Evolutionary conservation across 2,113 vertebrate genomes (phyloP), one percentile per base, ranked within the genome.

Genomic region (Vulpes vulpes): DNA sequence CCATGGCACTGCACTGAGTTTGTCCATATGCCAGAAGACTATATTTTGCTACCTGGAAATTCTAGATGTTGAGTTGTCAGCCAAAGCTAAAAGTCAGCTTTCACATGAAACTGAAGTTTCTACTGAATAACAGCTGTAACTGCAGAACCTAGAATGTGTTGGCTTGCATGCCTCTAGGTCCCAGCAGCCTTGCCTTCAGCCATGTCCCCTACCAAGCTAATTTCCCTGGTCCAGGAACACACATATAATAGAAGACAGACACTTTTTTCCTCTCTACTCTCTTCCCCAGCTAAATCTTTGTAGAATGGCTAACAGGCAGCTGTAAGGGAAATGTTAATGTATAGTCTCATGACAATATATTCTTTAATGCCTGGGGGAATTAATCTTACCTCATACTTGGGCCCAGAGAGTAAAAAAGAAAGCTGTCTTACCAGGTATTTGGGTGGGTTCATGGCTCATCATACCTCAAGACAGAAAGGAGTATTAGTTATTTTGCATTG

Each of bases 341-440:
- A 69, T 15, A 62, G n/a, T 65, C 35, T 95, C 65, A 22, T 80
- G 62, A 65, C 11, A 65, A 59, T 79, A 51, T 32, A 69, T 12
- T 87, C 65, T 83, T 91, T 49, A 82, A 60, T 49, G 51, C 35
- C 14, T 7, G 1, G 20, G 17, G n/a, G 19, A 83, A 60, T 57
- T 57, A 30, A 84, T 76, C 30, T 90, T 59, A 55, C 22, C 25
- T 91, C 71, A 92, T 15, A 84, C 27, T 27, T 62, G 69, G n/a
- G 53, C 38, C 49, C 71, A 89, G 17, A 55, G 53, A 78, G 17
- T 82, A 67, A 92, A 96, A 0, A 0, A 95, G 80, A 93, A 95
- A 96, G 81, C 27, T n/a, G 5, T 74, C 97, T 97, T 98, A 98
- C 98, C 97, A 67, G 97, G 83, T 32, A 73, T n/a, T n/a, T 84